A percentile compares a stretch with the other conserved stretches of the same genome.
These are phyloP conservation scores for Micronisus gabar DNA, from an alignment of 2,113 vertebrate genomes.

Conservation along the genomic window DNA sequence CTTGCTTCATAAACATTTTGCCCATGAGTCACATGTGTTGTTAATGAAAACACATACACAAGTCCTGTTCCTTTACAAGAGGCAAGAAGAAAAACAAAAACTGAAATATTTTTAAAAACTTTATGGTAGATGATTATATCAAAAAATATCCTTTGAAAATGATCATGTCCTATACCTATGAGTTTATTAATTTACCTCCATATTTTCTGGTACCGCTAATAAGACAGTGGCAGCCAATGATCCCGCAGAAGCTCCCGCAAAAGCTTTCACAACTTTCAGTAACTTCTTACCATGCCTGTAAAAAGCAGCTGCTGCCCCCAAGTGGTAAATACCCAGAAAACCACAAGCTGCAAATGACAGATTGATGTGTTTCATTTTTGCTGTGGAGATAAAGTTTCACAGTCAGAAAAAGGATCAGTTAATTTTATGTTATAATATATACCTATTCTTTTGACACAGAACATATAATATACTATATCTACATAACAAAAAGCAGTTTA, in stretches of 20 bases:
- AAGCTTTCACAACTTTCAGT: conserved; percentile 77
- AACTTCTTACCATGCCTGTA: conserved; percentile 80
- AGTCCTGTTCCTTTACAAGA: neutral
- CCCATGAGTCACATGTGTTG: neutral
- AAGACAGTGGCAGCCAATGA: conserved; percentile 85
- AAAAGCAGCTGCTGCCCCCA: conserved; percentile 85
- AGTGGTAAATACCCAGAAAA: conserved; percentile 91
- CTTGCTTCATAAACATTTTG: neutral
- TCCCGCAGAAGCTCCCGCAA: conserved; percentile 88
- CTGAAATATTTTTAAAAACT: neutral
- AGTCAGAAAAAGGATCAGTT: neutral
- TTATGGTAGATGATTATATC: neutral
- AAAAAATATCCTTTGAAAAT: neutral
- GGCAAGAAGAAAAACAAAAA: neutral
- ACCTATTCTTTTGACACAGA: neutral
- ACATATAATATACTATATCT: neutral
- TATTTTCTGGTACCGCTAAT: conserved; percentile 85
- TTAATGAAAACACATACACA: neutral
- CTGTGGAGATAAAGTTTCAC: conserved; percentile 13
- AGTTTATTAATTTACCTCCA: conserved; percentile 79
- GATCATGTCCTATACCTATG: neutral
- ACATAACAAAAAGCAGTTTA: neutral
- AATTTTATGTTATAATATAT: neutral
- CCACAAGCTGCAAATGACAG: conserved; percentile 89
- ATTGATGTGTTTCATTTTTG: conserved; percentile 78